Percentiles rank a stretch among this genome's conserved stretches.
phyloP scores from a whole-genome alignment of 1,140 invertebrate species.

The Lepidurus packardi region DNA sequence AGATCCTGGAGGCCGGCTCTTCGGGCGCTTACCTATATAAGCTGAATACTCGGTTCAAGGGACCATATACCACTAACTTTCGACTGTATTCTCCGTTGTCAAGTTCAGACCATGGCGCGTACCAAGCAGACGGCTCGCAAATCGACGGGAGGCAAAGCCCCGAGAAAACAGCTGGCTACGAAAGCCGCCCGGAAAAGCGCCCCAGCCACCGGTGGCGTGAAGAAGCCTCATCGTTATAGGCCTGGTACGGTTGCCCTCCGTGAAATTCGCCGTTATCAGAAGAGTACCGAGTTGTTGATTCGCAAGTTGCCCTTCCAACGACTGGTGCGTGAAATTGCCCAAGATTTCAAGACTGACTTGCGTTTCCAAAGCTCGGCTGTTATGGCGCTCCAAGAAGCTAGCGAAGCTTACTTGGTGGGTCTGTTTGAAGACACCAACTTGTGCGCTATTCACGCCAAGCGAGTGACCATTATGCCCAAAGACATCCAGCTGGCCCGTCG shows the following conservation, averaged over 20 bases:
- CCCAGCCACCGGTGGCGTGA: slow-evolving; percentile 77
- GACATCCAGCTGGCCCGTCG: slow-evolving; percentile 58
- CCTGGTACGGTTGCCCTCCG: slow-evolving; percentile 77
- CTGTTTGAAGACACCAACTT: slow-evolving; percentile 69
- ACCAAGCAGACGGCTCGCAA: slow-evolving; percentile 80
- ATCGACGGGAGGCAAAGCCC: slow-evolving; percentile 74
- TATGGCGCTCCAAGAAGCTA: slow-evolving; percentile 60
- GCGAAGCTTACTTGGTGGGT: slow-evolving; percentile 65
- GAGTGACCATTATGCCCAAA: slow-evolving; percentile 60
- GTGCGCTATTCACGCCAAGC: slow-evolving; percentile 58
- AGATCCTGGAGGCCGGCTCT: background rate
- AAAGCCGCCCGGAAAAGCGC: slow-evolving; percentile 74
- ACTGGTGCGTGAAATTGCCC: slow-evolving; percentile 76
- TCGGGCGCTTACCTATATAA: background rate
- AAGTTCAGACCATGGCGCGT: slow-evolving; percentile 60
- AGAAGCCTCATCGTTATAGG: slow-evolving; percentile 57
- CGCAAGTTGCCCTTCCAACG: slow-evolving; percentile 68
- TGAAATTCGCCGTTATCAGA: slow-evolving; percentile 65
- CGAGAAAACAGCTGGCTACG: slow-evolving; percentile 77
- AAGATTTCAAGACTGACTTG: slow-evolving; percentile 68
- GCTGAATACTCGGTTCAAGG: background rate
- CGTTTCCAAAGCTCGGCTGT: slow-evolving; percentile 74
- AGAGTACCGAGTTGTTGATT: slow-evolving; percentile 67
- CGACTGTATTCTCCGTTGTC: background rate
- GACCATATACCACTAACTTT: background rate